Evolutionary conservation across 1,140 invertebrate species (phyloP).

Genomic region (Cherax destructor): DNA sequence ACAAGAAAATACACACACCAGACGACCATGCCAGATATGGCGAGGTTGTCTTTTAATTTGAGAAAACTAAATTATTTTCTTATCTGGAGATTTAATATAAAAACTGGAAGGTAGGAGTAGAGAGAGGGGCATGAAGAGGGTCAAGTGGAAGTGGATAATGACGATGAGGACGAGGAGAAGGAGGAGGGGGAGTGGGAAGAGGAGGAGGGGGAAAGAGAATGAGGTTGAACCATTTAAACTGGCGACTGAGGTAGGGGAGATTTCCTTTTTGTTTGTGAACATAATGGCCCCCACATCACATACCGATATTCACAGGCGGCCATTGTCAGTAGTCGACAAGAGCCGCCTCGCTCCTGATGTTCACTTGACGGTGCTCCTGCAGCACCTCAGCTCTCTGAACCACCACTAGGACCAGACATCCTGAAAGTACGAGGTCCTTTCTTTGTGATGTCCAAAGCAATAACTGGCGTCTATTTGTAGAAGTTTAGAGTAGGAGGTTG

Average conservation of each 20-base stretch:
- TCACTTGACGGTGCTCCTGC: background rate
- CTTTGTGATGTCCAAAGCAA: too few species aligned
- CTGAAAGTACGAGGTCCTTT: too few species aligned
- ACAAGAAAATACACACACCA: too few species aligned
- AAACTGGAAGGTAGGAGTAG: background rate
- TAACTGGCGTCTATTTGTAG: constrained; percentile 8
- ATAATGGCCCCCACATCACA: constrained; percentile 44
- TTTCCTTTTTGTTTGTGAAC: constrained; percentile 21
- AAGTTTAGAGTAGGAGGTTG: background rate
- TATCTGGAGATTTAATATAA: too few species aligned
- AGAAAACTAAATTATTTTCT: too few species aligned
- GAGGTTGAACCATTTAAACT: background rate
- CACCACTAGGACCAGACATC: too few species aligned
- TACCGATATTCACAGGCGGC: constrained; percentile 42
- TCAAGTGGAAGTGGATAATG: background rate
- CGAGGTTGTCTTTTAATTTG: too few species aligned
- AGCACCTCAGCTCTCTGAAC: too few species aligned
- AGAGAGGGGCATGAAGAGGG: too few species aligned
- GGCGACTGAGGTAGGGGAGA: background rate
- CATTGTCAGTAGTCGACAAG: constrained; percentile 34
- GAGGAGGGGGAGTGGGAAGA: background rate
- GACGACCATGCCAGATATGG: too few species aligned
- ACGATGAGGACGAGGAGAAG: background rate
- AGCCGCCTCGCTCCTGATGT: background rate
- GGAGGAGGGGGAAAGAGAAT: background rate